A percentile compares a stretch with the other conserved stretches of the same genome.
These are phyloP conservation scores for Acrossocheilus wenchowensis DNA, from an alignment of 2,797 vertebrate species.

Conservation along the genomic window DNA sequence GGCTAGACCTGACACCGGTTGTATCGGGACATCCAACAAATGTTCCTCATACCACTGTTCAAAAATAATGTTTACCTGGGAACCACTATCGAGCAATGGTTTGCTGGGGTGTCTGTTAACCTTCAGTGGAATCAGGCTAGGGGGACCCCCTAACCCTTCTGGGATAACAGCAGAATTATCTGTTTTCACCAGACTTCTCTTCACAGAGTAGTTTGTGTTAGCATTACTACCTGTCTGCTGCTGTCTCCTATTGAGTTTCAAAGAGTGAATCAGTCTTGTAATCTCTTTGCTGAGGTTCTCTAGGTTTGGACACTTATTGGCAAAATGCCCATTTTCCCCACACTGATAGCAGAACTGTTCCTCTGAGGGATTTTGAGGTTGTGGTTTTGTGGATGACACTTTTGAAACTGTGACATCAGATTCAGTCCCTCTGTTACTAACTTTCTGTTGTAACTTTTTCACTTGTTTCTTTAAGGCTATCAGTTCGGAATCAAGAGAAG, in stretches of 20 bases:
- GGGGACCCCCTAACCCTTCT: neutral
- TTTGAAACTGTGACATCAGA: neutral
- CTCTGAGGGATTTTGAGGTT: neutral
- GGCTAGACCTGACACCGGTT: no score
- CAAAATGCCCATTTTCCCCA: no score
- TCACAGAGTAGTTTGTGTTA: neutral
- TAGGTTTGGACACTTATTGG: no score
- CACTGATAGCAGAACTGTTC: neutral
- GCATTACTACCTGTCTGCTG: neutral
- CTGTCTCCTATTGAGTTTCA: neutral
- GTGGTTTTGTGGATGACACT: neutral
- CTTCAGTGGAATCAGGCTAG: neutral
- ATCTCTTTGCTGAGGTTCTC: neutral
- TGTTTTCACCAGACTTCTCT: neutral
- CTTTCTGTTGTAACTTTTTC: no score
- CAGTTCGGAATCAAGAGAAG: neutral
- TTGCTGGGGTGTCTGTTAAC: no score
- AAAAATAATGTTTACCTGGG: neutral
- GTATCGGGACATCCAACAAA: no score
- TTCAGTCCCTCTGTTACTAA: no score
- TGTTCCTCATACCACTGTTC: neutral
- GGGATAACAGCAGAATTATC: neutral
- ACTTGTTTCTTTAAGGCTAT: no score
- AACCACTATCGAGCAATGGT: neutral
- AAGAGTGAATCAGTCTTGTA: neutral